phyloP scores from a whole-genome alignment of 2,888 invertebrate genomes.

The Caenorhabditis sp. region DNA sequence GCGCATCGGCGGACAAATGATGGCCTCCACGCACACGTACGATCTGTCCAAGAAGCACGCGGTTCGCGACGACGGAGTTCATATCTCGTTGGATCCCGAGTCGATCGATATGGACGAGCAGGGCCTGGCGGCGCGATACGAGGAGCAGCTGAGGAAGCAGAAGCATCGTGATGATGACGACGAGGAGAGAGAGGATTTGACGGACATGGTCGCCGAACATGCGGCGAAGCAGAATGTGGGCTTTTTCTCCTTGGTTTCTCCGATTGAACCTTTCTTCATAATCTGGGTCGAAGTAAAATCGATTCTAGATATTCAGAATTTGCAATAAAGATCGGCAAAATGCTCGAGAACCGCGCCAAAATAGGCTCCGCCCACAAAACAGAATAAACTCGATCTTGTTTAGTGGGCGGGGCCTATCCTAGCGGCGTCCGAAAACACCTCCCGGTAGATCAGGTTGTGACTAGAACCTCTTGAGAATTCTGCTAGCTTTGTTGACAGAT shows the following conservation, averaged over 20 bases:
- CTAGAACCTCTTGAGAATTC: too few species aligned
- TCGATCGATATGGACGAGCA: conserved; percentile 79
- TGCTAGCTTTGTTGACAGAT: too few species aligned
- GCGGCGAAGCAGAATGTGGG: conserved; percentile 94
- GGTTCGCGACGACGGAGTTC: conserved; percentile 86
- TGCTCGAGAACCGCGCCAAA: too few species aligned
- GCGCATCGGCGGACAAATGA: conserved; percentile 89
- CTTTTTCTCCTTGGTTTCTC: neutral
- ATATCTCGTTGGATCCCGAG: conserved; percentile 96
- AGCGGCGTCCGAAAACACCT: too few species aligned
- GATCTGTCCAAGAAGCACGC: conserved; percentile 88
- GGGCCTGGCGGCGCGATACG: conserved; percentile 95
- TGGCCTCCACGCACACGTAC: conserved; percentile 97
- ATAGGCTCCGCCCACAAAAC: too few species aligned
- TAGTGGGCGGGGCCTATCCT: too few species aligned
- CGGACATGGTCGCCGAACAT: conserved; percentile 99
- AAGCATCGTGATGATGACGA: conserved; percentile 85
- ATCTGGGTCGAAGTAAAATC: too few species aligned
- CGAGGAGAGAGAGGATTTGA: conserved; percentile 91
- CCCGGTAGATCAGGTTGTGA: too few species aligned
- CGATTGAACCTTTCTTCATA: too few species aligned
- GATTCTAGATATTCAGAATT: too few species aligned
- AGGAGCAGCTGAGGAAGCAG: conserved; percentile 95
- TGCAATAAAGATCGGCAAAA: too few species aligned
- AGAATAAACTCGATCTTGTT: too few species aligned